phyloP scores from a whole-genome alignment of 2,113 vertebrate genomes.

The Lagopus leucura region DNA sequence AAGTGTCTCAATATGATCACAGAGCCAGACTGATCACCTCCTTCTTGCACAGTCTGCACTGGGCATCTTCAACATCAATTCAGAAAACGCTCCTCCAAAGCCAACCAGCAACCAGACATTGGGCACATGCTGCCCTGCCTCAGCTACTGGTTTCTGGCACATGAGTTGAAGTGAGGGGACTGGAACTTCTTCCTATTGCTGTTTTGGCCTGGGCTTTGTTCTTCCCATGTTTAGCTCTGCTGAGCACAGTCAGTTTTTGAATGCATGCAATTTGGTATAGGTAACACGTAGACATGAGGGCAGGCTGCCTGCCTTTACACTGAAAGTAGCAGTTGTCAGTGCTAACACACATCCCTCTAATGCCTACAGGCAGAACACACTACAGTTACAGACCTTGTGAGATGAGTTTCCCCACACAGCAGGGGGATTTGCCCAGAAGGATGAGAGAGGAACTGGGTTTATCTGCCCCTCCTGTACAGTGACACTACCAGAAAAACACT shows the following conservation, averaged over 20 bases:
- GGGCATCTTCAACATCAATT: neutral
- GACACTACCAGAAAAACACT: neutral
- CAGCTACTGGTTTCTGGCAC: neutral
- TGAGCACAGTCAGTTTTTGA: neutral
- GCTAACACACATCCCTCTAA: neutral
- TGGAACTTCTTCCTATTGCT: neutral
- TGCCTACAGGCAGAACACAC: neutral
- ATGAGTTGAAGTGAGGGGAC: neutral
- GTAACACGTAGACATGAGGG: neutral
- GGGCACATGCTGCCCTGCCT: neutral
- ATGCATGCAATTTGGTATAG: neutral
- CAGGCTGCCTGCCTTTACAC: neutral
- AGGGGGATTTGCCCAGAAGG: neutral
- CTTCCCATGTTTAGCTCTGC: neutral
- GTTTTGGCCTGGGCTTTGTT: neutral
- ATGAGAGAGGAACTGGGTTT: neutral
- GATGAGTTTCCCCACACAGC: neutral
- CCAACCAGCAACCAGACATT: neutral
- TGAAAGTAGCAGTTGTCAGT: neutral
- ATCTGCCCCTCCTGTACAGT: neutral
- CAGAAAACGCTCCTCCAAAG: neutral
- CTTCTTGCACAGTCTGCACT: neutral
- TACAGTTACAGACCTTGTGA: neutral
- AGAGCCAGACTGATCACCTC: fast-evolving
- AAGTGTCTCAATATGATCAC: neutral